phyloP scores from a whole-genome alignment of 2,888 invertebrate genomes.

The Ommatoiulus sabulosus region DNA sequence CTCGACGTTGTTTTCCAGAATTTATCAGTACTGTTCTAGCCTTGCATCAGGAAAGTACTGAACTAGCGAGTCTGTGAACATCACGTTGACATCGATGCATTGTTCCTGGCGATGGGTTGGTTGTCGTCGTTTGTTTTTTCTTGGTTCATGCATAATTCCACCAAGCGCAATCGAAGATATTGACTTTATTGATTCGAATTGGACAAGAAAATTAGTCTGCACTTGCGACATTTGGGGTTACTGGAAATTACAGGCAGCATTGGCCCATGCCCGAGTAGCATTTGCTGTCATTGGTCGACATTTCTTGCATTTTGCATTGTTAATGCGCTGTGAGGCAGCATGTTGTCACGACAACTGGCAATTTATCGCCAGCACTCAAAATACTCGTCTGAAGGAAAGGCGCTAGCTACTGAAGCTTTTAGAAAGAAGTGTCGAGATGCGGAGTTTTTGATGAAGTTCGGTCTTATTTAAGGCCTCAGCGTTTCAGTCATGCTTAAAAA shows the following conservation, averaged over 20 bases:
- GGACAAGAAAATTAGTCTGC: not conserved
- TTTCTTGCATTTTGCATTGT: conserved; percentile 32
- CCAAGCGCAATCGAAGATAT: not conserved
- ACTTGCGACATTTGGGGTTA: not conserved
- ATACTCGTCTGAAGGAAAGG: not conserved
- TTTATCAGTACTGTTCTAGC: not conserved
- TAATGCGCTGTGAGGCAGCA: not conserved
- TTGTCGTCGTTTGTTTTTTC: not conserved
- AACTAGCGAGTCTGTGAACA: not conserved
- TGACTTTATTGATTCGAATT: conserved; percentile 26
- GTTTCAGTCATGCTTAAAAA: conserved; percentile 1
- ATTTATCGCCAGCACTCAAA: not conserved
- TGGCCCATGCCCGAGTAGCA: not conserved
- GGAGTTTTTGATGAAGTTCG: not conserved
- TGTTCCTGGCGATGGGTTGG: conserved; percentile 7
- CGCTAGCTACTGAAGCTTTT: not conserved
- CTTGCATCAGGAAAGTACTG: not conserved
- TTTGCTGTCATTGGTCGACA: conserved; percentile 22
- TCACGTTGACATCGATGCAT: not conserved
- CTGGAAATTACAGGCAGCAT: not conserved
- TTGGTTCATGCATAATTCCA: conserved; percentile 30
- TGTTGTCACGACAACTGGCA: conserved; percentile 35
- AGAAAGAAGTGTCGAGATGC: not conserved
- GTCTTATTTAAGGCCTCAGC: not conserved
- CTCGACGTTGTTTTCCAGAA: not conserved